Base-by-base conservation (phyloP, 2,113 vertebrate species). In the Ctenomys sociabilis region DNA sequence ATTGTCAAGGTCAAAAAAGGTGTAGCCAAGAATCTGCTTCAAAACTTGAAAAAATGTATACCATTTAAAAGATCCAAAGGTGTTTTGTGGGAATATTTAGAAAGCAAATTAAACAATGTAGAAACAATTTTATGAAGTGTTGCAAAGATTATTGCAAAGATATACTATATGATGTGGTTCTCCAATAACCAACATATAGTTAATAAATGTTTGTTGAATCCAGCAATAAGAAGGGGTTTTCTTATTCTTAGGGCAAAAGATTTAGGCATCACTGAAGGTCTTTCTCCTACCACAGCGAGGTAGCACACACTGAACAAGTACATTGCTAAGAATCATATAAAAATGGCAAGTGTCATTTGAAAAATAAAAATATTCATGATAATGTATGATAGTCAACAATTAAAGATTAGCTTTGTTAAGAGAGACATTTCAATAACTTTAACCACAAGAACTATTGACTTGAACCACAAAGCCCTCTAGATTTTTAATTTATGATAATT, bases 1-100 rank as follows among this genome's bases (percentile, higher is more conserved):
- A 37, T 94, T 75, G 0, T 16, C 37, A 59, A 84, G 3, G 30
- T 87, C n/a, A 45, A 75, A 70, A 68, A 70, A 75, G 35, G 70
- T 70, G 2, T 80, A 19, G 14, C 35, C 17, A 61, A 40, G 7
- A 61, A 3, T 40, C 7, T 89, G 3, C 17, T 90, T 45, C 68
- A 7, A 84, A 90, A 73, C 37, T 88, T 88, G 40, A 93, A 91
- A 93, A 91, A 78, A 87, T 68, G 8, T 78, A 6, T 77, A 45
- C 2, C 61, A 32, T 75, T 83, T 63, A 61, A 49, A 84, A 89
- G 7, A 73, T 45, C 12, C 8, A 93, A 83, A 54, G 10, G 35
- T 68, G 2, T 22, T 73, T 66, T 45, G 21, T 22, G 35, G 19
- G 9, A 64, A 81, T 89, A 84, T 80, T 96, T 94, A 72, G 32